These are phyloP conservation scores for Etheostoma nigrum DNA, from an alignment of 2,797 vertebrate genomes.

Conservation along the genomic window DNA sequence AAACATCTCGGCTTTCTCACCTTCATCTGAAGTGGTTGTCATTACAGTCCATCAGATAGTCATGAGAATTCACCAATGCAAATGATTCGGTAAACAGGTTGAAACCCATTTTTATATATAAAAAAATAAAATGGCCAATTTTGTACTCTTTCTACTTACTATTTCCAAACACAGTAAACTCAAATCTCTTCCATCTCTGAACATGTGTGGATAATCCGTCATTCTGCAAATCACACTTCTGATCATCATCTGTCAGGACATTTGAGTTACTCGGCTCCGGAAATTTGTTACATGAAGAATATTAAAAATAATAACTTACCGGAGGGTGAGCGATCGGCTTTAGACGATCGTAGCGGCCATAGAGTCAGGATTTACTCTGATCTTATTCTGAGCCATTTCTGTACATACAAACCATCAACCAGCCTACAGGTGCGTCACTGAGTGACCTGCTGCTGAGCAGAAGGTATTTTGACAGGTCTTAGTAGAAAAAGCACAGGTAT, in stretches of 20 bases:
- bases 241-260: not conserved
- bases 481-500: not conserved
- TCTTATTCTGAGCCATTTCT: too few species aligned
- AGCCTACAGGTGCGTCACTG: too few species aligned
- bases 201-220: too few species aligned
- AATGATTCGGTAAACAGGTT: not conserved
- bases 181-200: not conserved
- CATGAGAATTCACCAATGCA: not conserved
- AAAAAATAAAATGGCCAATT: not conserved
- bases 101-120: not conserved
- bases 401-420: too few species aligned
- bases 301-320: too few species aligned
- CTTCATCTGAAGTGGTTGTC: too few species aligned
- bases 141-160: not conserved
- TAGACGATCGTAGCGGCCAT: not conserved
- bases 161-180: not conserved
- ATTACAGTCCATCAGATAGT: too few species aligned
- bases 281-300: not conserved
- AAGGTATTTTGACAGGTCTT: not conserved
- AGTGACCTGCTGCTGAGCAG: too few species aligned
- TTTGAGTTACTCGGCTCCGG: not conserved
- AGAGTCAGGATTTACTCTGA: not conserved
- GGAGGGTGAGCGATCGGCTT: not conserved
- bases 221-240: not conserved
- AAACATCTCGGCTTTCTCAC: not conserved